Conservation (phyloP, 2,113 vertebrate species). For the Entosphenus tridentatus region DNA sequence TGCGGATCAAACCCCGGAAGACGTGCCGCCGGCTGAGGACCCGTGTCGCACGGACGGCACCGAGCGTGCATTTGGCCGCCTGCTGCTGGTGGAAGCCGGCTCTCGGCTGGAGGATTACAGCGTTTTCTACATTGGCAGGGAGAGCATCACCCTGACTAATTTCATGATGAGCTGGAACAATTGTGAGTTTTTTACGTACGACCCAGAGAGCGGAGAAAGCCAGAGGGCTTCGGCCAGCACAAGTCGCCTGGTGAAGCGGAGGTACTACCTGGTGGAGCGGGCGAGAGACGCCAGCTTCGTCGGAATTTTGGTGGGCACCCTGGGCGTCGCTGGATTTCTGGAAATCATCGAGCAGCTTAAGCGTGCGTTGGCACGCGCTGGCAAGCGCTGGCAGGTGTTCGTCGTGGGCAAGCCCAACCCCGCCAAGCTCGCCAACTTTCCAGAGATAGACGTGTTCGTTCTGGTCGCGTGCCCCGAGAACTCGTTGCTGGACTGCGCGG, state of each 20-base stretch:
- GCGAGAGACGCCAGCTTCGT: slow-evolving; percentile 62
- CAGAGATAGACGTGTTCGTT: slow-evolving; percentile 73
- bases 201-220: slow-evolving; percentile 32
- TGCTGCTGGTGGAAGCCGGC: slow-evolving; percentile 19
- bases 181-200: slow-evolving; percentile 46
- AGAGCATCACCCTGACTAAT: slow-evolving; percentile 41
- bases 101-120: slow-evolving; percentile 27
- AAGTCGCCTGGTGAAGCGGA: slow-evolving; percentile 50
- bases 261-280: slow-evolving; percentile 53
- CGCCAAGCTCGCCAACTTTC: slow-evolving; percentile 73
- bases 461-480: slow-evolving; percentile 69
- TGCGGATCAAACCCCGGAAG: neutral
- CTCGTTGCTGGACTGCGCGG: slow-evolving; percentile 42
- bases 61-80: slow-evolving; percentile 35
- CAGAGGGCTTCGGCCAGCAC: slow-evolving; percentile 32
- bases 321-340: slow-evolving; percentile 44
- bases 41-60: neutral
- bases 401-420: slow-evolving; percentile 69
- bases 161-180: slow-evolving; percentile 78
- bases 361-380: slow-evolving; percentile 28
- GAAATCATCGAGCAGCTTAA: slow-evolving; percentile 45
- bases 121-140: slow-evolving; percentile 55
- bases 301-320: slow-evolving; percentile 63
- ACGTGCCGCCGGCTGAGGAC: slow-evolving; percentile 7
- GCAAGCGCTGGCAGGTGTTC: slow-evolving; percentile 71